These are phyloP conservation scores for Platalea minor DNA, from an alignment of 2,797 vertebrate species.

Conservation along the genomic window DNA sequence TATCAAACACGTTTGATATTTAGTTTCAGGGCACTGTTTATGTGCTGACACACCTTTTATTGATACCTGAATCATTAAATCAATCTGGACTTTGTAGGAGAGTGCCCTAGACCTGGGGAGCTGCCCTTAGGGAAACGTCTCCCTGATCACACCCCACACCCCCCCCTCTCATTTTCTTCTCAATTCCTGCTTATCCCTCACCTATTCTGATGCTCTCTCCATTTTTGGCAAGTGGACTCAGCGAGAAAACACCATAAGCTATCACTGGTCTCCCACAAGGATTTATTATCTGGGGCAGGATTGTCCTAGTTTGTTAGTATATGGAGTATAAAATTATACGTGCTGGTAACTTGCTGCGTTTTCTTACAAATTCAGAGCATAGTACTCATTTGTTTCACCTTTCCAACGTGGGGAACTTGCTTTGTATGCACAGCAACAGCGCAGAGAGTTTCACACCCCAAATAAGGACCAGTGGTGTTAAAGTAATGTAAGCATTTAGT, in stretches of 20 bases:
- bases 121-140: neutral
- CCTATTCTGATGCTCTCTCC: neutral
- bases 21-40: neutral
- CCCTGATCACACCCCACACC: neutral
- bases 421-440: neutral
- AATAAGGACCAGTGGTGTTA: neutral
- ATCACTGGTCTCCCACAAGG: neutral
- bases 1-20: neutral
- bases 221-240: neutral
- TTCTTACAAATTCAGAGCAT: neutral
- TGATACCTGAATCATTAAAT: neutral
- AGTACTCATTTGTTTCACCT: neutral
- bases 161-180: neutral
- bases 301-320: neutral
- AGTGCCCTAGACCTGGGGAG: neutral
- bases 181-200: neutral
- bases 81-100: neutral
- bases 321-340: accelerated
- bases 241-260: neutral
- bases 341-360: neutral
- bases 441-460: neutral
- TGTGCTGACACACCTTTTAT: neutral
- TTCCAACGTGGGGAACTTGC: accelerated
- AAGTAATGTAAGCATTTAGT: neutral
- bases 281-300: neutral